Base-by-base conservation (phyloP, 2,888 invertebrate species). In the Xylota segnis region DNA sequence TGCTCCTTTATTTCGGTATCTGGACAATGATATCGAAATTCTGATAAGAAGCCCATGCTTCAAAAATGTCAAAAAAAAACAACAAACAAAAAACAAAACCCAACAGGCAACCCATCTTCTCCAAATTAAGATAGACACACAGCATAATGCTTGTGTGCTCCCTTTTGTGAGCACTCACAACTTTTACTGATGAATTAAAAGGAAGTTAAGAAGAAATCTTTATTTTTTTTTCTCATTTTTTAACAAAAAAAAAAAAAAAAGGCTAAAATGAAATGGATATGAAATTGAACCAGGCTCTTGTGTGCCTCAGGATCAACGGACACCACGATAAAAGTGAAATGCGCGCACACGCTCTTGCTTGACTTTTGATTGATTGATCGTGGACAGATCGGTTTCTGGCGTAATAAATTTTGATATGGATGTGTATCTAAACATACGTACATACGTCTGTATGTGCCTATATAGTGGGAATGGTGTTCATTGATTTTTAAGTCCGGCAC, bases 311-410 rank as follows among this genome's bases (percentile, higher is more conserved):
- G 65, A 71, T 65, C 58, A 71, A 61, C 32, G 40, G 68, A 63
- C 54, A 63, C 70, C 76, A 59, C 32, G 71, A 83, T 59, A 78
- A 78, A 78, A 61, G 72, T 66, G 59, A 71, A 77, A 77, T 77
- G 65, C 58, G 71, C 37, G 54, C 68, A 58, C 76, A 75, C 56
- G 70, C 58, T 70, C 47, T 10, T 37, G 56, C 63, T 65, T 70
- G 63, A 75, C 70, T 70, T 70, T 70, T 84, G 84, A 84, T 79
- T 84, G 84, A 84, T 81, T 74, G 75, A 84, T 84, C 84, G 79
- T 70, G 68, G 79, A 81, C 79, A 81, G 84, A 70, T 84, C 54
- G 50, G 47, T 79, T 81, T 84, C 79, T 84, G 84, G 65, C 84
- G 81, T 75, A 65, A 75, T 63, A 74, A 70, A 45, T 79, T 56